Base-by-base conservation (phyloP, 2,113 vertebrate genomes). In the Burhinus bistriatus region DNA sequence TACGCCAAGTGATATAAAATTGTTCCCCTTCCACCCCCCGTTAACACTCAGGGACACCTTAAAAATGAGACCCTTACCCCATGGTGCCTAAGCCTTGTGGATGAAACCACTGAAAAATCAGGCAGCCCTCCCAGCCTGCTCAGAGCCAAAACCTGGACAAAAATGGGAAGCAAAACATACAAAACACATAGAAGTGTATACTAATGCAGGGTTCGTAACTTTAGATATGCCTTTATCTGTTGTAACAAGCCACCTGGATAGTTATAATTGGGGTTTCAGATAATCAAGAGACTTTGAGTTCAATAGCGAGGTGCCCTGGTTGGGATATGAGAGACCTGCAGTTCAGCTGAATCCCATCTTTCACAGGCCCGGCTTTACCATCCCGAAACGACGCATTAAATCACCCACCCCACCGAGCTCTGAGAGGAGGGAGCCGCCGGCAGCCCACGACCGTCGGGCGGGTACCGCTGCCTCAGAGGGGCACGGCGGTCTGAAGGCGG, bases 341-440 rank as follows among this genome's bases (percentile, higher is more conserved):
- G 10, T 9, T 62, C 25, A n/a, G 36, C 25, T 12, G 55, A 22
- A 65, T 1, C 15, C 4, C 54, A 30, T 3, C 14, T n/a, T 38
- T n/a, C 38, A 6, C 34, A 12, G 71, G 18, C 52, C 32, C 1
- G 8, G 27, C 42, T 66, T 73, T 9, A 49, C 7, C 9, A 57
- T 2, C 36, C 34, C 22, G 9, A 52, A 57, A 51, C 0, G 9
- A 27, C 2, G 13, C 51, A 34, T 8, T 6, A 42, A 75, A 23
- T 1, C 22, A 1, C 0, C 8, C 38, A 9, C 9, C 25, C 6
- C 32, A 9, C 9, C 22, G 45, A 38, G 29, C 61, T 9, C 15
- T 1, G 20, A 10, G 61, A 15, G 45, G 11, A 5, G 21, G 30
- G 30, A 34, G 6, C 11, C 2, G 4, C 25, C 36, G 11, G 32